These are phyloP conservation scores for Sussaba pulchella DNA, from an alignment of 2,888 invertebrate genomes.

Conservation along the genomic window DNA sequence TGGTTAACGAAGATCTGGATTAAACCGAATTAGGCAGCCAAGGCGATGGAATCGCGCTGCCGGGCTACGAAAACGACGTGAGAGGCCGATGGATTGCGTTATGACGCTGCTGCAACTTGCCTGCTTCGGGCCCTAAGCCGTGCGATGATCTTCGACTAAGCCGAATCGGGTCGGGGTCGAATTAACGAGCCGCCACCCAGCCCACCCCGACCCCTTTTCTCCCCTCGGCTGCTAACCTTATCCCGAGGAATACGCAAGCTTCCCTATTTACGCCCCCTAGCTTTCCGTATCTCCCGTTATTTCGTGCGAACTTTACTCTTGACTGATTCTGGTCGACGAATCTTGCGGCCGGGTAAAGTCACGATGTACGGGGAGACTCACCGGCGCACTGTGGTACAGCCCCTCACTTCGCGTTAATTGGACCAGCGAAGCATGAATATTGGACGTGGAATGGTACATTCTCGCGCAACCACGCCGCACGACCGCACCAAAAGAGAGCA, in stretches of 20 bases:
- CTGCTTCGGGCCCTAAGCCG: constrained; percentile 71
- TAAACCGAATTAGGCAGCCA: constrained; percentile 77
- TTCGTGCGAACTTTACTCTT: constrained; percentile 55
- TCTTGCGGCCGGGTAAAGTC: constrained; percentile 34
- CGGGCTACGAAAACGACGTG: constrained; percentile 57
- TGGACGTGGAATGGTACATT: constrained; percentile 60
- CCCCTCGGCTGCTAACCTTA: constrained; percentile 55
- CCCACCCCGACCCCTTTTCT: too few species aligned
- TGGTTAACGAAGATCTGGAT: constrained; percentile 81
- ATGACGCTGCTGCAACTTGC: constrained; percentile 21
- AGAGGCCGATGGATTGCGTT: constrained; percentile 47
- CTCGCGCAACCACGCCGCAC: constrained; percentile 5
- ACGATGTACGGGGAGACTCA: constrained; percentile 6
- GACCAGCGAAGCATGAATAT: constrained; percentile 62
- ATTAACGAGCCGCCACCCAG: constrained; percentile 69
- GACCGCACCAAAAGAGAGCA: constrained; percentile 47
- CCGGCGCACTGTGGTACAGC: not conserved
- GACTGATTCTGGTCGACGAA: constrained; percentile 54
- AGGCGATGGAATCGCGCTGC: constrained; percentile 62
- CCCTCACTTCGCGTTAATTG: constrained; percentile 60
- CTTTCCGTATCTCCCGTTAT: constrained; percentile 44
- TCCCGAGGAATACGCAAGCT: constrained; percentile 42
- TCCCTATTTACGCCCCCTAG: constrained; percentile 54
- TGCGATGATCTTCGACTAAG: constrained; percentile 75
- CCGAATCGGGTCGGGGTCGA: constrained; percentile 69